Conservation (phyloP, 1,140 invertebrate species). For the Agrypnia vestita region DNA sequence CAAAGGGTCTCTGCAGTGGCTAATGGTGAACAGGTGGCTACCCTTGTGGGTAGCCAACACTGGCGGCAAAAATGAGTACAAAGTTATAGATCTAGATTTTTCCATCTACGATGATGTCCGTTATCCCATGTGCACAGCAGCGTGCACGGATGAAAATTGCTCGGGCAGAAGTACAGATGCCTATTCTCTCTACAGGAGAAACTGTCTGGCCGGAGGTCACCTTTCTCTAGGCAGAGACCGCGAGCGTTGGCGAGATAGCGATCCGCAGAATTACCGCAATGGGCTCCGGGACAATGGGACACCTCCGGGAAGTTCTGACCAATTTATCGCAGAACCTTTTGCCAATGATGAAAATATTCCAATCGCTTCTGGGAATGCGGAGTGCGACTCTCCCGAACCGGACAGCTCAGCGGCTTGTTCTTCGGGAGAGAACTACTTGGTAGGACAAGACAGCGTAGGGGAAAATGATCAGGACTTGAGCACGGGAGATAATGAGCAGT, state of each 20-base stretch:
- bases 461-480: slow-evolving; percentile 57
- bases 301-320: slow-evolving; percentile 38
- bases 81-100: slow-evolving; percentile 75
- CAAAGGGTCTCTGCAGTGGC: slow-evolving; percentile 75
- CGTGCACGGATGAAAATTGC: slow-evolving; percentile 53
- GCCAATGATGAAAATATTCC: slow-evolving; percentile 15
- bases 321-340: slow-evolving; percentile 1
- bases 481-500: slow-evolving; percentile 52
- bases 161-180: slow-evolving; percentile 47
- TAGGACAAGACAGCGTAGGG: slow-evolving; percentile 50
- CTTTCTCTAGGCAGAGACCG: slow-evolving; percentile 10
- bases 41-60: slow-evolving; percentile 75
- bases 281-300: slow-evolving; percentile 1
- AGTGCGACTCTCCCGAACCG: slow-evolving; percentile 55
- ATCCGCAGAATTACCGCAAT: not conserved
- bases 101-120: slow-evolving; percentile 63
- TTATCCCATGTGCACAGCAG: slow-evolving; percentile 56
- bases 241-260: too few relatives aligned
- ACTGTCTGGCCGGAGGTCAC: slow-evolving; percentile 32
- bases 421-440: slow-evolving; percentile 17
- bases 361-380: slow-evolving; percentile 39
- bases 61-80: slow-evolving; percentile 70
- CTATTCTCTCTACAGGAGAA: slow-evolving; percentile 50
- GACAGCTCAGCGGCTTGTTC: slow-evolving; percentile 34
- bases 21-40: slow-evolving; percentile 75